phyloP scores from a whole-genome alignment of 2,888 invertebrate species.

The Myopa testacea region DNA sequence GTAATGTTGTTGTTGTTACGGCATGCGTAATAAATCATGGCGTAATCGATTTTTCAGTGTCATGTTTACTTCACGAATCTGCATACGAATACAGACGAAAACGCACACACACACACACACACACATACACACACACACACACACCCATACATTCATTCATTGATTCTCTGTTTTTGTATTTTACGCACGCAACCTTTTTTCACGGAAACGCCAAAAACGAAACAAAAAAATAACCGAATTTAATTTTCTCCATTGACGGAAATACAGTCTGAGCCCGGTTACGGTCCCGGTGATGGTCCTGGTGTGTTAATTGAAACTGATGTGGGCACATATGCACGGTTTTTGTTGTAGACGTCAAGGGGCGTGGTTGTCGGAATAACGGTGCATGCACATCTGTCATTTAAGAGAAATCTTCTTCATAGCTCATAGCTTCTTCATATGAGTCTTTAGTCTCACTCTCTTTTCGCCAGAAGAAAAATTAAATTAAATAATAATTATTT shows the following conservation, averaged over 20 bases:
- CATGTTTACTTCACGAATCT: conserved; percentile 24
- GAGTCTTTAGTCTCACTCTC: no score
- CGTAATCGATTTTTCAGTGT: conserved; percentile 30
- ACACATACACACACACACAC: conserved; percentile 3
- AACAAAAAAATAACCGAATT: neutral
- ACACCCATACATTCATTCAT: neutral
- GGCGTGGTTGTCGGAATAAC: no score
- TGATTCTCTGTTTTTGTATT: neutral
- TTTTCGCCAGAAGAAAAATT: no score
- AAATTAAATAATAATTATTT: no score
- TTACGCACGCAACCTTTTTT: neutral
- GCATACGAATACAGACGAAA: neutral
- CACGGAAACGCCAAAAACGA: neutral
- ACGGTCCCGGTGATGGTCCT: neutral
- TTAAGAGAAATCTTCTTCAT: no score
- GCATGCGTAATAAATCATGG: conserved; percentile 18
- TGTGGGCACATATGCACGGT: neutral
- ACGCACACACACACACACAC: neutral
- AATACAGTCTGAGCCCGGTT: neutral
- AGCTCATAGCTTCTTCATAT: no score
- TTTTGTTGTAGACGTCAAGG: no score
- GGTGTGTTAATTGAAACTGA: conserved; percentile 15
- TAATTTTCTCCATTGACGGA: neutral
- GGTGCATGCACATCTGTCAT: no score
- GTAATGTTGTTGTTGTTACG: neutral